Evolutionary conservation across 37 sponge, comb jelly and placozoan genomes (phyloP), one percentile per base, ranked within the genome.

Genomic region (Theonella swinhoei): DNA sequence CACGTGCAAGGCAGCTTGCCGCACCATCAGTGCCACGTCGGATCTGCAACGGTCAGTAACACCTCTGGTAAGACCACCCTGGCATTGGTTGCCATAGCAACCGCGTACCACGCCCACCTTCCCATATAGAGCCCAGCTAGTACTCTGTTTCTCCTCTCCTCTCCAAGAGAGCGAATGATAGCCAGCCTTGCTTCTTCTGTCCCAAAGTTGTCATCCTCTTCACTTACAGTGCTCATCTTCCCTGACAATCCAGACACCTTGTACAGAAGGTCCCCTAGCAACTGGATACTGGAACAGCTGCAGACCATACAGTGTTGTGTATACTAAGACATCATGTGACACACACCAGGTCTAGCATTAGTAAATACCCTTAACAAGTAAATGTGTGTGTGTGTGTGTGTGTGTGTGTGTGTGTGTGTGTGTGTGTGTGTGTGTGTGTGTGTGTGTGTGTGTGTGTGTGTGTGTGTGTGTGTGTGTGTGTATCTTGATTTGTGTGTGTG

Each of bases 111-210:
- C 62, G n/a, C 76, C 28, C 62, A 87, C 88, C 88, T 80, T 2
- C 96, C 94, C 94, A 99, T 97, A 88, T 97, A 99, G 14, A 99
- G 90, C n/a, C 99, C 96, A 74, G 99, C 90, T 1, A 99, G 73
- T 38, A 99, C 94, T 33, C 91, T 66, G 88, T 99, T 91, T 35
- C 99, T 68, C 26, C 93, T 35, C 66, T 95, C 97, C 3, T 28
- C 35, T 20, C 99, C 99, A 25, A 99, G 84, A 9, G 66, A 73
- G 29, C 60, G 47, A 25, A 95, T 77, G 43, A 99, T 81, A 4
- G 90, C 79, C 75, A 72, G 78, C 66, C 70, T 76, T 19, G 94
- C 89, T 24, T 91, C 87, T 73, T 97, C 97, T 22, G 95, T 99
- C 24, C 97, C 99, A 83, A 99, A 96, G 88, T 95, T 95, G 68